Conservation (phyloP, 1,140 invertebrate genomes). For the Drosophila eugracilis region DNA sequence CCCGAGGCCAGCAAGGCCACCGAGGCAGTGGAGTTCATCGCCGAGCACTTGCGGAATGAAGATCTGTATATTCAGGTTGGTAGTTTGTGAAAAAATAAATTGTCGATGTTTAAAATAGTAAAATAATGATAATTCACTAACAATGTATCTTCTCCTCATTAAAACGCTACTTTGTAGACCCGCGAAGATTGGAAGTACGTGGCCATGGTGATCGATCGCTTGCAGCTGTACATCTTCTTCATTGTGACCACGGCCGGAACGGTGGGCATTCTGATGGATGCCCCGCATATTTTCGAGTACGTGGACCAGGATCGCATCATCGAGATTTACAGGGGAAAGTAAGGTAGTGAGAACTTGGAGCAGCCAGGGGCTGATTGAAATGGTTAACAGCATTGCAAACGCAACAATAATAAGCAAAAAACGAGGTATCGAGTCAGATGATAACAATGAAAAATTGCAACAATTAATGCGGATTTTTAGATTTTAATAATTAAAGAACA, state of each 20-base stretch:
- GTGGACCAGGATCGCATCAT: slow-evolving; percentile 99
- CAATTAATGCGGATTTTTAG: slow-evolving; percentile 72
- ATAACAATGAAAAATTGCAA: slow-evolving; percentile 57
- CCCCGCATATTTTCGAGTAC: slow-evolving; percentile 99
- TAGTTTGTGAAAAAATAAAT: too few species aligned
- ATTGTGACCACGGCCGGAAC: slow-evolving; percentile 98
- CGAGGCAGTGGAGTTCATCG: slow-evolving; percentile 98
- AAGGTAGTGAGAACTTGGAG: not conserved
- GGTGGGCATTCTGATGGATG: slow-evolving; percentile 98
- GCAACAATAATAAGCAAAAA: slow-evolving; percentile 74
- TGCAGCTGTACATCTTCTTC: slow-evolving; percentile 99
- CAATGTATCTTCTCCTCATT: too few species aligned
- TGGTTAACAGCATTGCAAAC: slow-evolving; percentile 81
- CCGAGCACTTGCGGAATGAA: slow-evolving; percentile 98
- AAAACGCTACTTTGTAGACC: slow-evolving; percentile 89
- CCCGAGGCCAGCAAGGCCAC: slow-evolving; percentile 97
- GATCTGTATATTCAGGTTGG: slow-evolving; percentile 97
- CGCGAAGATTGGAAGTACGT: slow-evolving; percentile 99
- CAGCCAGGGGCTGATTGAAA: slow-evolving; percentile 48
- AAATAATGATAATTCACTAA: too few species aligned
- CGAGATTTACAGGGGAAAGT: slow-evolving; percentile 96
- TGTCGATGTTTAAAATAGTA: too few species aligned
- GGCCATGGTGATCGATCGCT: slow-evolving; percentile 99
- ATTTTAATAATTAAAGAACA: slow-evolving; percentile 65
- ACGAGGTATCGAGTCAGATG: slow-evolving; percentile 22